A percentile compares a stretch with the other conserved stretches of the same genome.
Evolutionary conservation across 1,140 invertebrate genomes (phyloP).

Genomic region (Sitodiplosis mosellana): DNA sequence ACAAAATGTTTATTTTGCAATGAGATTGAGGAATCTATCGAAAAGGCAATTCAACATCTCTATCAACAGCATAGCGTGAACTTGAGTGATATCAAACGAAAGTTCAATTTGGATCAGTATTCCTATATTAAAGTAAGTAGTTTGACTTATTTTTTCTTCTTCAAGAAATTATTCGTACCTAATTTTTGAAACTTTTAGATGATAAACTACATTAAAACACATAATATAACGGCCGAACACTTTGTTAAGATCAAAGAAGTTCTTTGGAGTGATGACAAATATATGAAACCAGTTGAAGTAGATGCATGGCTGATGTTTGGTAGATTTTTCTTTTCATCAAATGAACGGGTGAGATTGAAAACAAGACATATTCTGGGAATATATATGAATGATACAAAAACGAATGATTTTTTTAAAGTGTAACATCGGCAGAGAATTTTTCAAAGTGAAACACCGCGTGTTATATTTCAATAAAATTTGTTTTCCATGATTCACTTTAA

Average conservation of each 20-base stretch:
- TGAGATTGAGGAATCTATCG: conserved; percentile 20
- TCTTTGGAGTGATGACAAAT: conserved; percentile 54
- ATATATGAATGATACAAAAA: too few species aligned
- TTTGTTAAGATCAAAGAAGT: conserved; percentile 31
- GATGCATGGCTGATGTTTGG: conserved; percentile 74
- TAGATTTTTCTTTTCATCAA: conserved; percentile 27
- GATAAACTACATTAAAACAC: conserved; percentile 64
- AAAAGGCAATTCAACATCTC: conserved; percentile 35
- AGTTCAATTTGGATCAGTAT: conserved; percentile 62
- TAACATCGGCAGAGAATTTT: too few species aligned
- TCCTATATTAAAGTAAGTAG: conserved; percentile 46
- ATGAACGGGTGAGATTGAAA: conserved; percentile 10
- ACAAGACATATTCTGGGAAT: too few species aligned
- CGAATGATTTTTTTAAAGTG: too few species aligned
- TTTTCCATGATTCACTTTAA: conserved; percentile 28
- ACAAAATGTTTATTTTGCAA: conserved; percentile 38
- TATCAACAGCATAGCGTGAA: conserved; percentile 46
- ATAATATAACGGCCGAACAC: conserved; percentile 35
- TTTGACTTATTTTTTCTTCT: background rate
- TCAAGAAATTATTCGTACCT: background rate
- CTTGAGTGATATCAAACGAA: conserved; percentile 42
- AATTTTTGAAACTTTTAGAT: conserved; percentile 27
- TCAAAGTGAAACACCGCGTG: too few species aligned
- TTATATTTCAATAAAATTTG: background rate
- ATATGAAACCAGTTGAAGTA: conserved; percentile 58